A percentile compares a stretch with the other conserved stretches of the same genome.
phyloP scores from a whole-genome alignment of 2,797 vertebrate species.

The Apogon talboti region DNA sequence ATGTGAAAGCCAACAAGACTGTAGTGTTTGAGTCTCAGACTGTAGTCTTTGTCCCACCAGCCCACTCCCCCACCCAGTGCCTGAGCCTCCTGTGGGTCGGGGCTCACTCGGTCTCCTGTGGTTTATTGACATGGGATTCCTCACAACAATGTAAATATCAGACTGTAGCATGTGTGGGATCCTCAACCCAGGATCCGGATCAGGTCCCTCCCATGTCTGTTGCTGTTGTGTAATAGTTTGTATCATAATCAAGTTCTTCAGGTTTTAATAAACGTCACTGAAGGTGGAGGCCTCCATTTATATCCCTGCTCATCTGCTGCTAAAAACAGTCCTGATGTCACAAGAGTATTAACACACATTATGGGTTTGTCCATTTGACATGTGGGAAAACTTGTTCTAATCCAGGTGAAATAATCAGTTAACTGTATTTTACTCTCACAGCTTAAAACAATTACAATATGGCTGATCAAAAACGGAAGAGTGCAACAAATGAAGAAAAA shows the following conservation, averaged over 20 bases:
- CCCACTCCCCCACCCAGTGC: background rate
- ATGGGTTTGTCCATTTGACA: background rate
- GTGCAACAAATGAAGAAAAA: too few species aligned
- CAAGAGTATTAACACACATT: background rate
- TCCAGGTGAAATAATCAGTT: background rate
- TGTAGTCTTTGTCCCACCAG: conserved; percentile 69
- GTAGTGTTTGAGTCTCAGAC: conserved; percentile 66
- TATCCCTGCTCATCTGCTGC: background rate
- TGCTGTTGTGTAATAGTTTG: too few species aligned
- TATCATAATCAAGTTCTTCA: conserved; percentile 53
- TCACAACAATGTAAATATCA: conserved; percentile 61
- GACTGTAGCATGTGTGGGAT: background rate
- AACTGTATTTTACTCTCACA: too few species aligned
- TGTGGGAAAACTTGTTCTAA: background rate
- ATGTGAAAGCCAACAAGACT: conserved; percentile 52
- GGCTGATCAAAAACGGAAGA: too few species aligned
- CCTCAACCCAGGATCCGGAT: background rate
- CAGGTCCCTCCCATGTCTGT: background rate
- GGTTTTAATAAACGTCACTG: conserved; percentile 32
- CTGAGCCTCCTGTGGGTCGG: conserved; percentile 18
- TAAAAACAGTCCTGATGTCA: background rate
- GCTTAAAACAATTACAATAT: too few species aligned
- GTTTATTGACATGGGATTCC: conserved; percentile 77
- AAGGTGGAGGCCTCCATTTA: conserved; percentile 19
- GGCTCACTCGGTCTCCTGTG: conserved; percentile 27